These are phyloP conservation scores for Crypturellus tataupa DNA, from an alignment of 2,797 vertebrate genomes.

Conservation along the genomic window DNA sequence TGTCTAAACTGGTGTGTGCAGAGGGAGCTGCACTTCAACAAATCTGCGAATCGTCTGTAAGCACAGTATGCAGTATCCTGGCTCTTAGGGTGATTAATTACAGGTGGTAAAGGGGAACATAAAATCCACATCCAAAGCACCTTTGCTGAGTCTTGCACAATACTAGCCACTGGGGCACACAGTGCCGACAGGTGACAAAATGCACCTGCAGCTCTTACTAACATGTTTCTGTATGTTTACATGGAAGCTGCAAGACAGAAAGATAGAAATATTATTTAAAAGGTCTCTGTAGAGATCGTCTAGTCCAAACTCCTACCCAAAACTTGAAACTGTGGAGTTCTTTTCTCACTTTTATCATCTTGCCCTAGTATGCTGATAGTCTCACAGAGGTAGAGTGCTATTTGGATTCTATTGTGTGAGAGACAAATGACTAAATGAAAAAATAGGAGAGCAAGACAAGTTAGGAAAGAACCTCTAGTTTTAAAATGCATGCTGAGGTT, in stretches of 20 bases:
- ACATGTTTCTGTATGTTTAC: background rate
- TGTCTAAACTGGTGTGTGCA: background rate
- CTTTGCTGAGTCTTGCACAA: background rate
- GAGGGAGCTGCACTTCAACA: background rate
- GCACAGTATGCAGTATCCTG: background rate
- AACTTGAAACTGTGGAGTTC: background rate
- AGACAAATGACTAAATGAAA: background rate
- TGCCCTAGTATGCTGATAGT: background rate
- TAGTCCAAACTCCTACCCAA: background rate
- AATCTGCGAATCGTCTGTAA: background rate
- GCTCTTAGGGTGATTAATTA: background rate
- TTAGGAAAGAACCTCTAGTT: background rate
- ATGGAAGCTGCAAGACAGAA: background rate
- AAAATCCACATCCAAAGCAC: background rate
- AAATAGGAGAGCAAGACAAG: background rate
- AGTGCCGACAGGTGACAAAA: constrained; percentile 7
- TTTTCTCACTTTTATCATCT: background rate
- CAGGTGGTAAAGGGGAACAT: background rate
- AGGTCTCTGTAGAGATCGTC: background rate
- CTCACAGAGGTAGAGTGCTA: background rate
- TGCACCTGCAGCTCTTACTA: background rate
- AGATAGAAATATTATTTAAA: background rate
- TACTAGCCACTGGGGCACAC: background rate
- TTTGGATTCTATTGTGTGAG: background rate
- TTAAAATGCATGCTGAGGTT: background rate